Base-by-base conservation (phyloP, 2,113 vertebrate species). In the Callocephalon fimbriatum region DNA sequence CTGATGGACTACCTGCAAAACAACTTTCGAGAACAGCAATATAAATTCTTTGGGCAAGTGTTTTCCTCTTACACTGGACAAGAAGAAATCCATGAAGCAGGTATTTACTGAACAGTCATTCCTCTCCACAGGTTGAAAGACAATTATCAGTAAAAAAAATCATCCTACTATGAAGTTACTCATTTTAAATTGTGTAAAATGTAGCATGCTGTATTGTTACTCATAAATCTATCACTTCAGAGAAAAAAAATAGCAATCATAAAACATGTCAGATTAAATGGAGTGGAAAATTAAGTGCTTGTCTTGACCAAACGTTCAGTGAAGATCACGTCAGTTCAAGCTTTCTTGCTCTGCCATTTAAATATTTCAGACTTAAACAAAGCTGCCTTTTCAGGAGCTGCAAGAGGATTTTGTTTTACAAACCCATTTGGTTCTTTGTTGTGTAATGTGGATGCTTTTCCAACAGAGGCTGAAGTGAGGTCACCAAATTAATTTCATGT, bases 1-100 rank as follows among this genome's bases (percentile, higher is more conserved):
- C 97, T 99, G 95, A 99, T 99, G 99, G 99, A 99, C 95, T 99
- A 99, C 85, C 98, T 99, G 95, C 99, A 99, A 98, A 99, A 99
- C 97, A 99, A 99, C 98, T 99, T 98, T 96, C 97, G 99, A 91
- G 99, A 99, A 31, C 99, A 99, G 91, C 99, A 99, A 48, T 97
- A 98, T 88, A 98, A 99, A 73, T 99, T 99, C 96, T 99, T 98
- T 51, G 99, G 99, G 42, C 99, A 99, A 97, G 98, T 99, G 91
- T 99, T 99, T 98, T 99, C 99, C 86, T 99, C 99, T 56, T 99
- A 99, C 88, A 99, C 99, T 22, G 99, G 99, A 81, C 98, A 98
- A 6, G 99, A 99, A 98, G 99, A 99, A 97, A 98, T 99, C 94
- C 98, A 98, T 51, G 99, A 98, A 84, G 98, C 99, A 97, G 98